phyloP scores from a whole-genome alignment of 2,113 vertebrate genomes.

The Malurus alboscapulatus region DNA sequence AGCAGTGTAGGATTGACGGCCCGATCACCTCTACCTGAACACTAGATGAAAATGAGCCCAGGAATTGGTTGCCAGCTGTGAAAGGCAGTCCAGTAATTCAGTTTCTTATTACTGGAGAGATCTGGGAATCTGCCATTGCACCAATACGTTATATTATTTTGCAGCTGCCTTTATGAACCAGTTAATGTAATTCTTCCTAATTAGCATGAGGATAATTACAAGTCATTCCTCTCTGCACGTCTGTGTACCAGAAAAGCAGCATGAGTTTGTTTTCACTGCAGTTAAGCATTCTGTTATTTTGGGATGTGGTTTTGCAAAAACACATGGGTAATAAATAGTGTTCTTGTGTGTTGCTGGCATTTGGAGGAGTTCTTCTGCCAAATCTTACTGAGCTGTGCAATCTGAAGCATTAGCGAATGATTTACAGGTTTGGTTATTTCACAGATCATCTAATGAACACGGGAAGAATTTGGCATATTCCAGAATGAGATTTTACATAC shows the following conservation, averaged over 20 bases:
- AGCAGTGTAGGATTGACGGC: background rate
- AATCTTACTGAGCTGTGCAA: background rate
- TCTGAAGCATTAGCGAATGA: constrained; percentile 18
- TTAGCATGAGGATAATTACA: background rate
- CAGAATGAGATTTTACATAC: background rate
- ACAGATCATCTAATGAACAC: background rate
- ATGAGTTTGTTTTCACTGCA: background rate
- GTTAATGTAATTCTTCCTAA: background rate
- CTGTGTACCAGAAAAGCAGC: background rate
- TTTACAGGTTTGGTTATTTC: constrained; percentile 30
- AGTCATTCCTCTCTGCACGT: background rate
- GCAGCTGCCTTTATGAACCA: background rate
- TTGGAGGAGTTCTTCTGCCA: constrained; percentile 4
- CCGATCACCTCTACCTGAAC: background rate
- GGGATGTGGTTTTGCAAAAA: background rate
- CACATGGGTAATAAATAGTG: background rate
- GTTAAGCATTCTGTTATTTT: background rate
- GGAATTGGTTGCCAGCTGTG: background rate
- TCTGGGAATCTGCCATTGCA: background rate
- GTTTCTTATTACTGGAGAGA: background rate
- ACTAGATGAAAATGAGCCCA: background rate
- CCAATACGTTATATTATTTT: background rate
- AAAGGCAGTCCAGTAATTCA: background rate
- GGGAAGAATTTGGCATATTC: constrained; percentile 10
- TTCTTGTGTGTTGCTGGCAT: background rate